Percentiles rank a stretch among this genome's conserved stretches.
These are phyloP conservation scores for Sarotherodon lohbergeri DNA, from an alignment of 2,113 vertebrate species.

Conservation along the genomic window DNA sequence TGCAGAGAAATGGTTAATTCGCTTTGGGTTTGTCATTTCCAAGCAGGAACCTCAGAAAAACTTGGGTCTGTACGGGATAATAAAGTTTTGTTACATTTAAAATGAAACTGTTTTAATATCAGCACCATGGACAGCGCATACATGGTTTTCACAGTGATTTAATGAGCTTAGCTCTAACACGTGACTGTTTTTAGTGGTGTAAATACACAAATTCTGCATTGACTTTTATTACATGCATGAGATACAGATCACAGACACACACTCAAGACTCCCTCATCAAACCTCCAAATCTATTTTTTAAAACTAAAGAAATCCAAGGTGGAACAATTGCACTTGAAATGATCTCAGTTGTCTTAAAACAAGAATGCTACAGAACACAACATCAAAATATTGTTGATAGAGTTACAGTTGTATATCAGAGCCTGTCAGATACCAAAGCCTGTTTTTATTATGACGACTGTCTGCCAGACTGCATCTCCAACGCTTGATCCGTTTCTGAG, in stretches of 20 bases:
- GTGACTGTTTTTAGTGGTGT: neutral
- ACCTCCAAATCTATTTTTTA: neutral
- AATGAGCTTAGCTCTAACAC: neutral
- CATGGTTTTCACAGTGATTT: neutral
- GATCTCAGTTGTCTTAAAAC: rapidly evolving
- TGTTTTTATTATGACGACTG: neutral
- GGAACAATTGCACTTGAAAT: neutral
- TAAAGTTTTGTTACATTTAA: neutral
- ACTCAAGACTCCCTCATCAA: neutral
- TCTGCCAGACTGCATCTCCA: neutral
- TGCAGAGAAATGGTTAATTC: neutral
- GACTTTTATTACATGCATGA: neutral
- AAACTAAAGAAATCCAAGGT: neutral
- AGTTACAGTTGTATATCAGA: rapidly evolving
- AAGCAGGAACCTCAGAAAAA: neutral
- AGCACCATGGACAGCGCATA: neutral
- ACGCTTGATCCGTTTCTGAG: neutral
- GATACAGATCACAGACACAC: neutral
- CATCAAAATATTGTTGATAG: neutral
- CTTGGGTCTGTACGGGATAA: rapidly evolving
- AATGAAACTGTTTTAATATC: neutral
- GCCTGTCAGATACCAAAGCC: neutral
- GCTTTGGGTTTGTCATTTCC: rapidly evolving
- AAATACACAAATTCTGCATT: neutral
- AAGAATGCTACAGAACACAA: neutral